These are phyloP conservation scores for Danionella cerebrum DNA, from an alignment of 2,113 vertebrate species.

Conservation along the genomic window DNA sequence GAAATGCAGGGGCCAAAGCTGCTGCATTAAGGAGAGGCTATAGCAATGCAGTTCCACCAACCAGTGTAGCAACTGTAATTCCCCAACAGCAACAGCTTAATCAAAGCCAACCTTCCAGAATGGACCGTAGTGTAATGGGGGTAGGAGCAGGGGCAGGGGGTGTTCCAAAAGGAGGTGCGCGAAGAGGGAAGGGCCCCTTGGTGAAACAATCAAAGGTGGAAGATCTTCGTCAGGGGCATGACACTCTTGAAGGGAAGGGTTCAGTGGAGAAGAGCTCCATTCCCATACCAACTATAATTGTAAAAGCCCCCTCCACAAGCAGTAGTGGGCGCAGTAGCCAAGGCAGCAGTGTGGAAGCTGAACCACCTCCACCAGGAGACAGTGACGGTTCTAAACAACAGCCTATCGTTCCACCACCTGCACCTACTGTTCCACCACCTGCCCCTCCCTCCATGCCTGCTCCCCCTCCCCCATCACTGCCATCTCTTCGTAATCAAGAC, in stretches of 20 bases:
- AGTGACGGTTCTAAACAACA: constrained; percentile 57
- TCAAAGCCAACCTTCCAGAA: constrained; percentile 59
- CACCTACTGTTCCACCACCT: constrained; percentile 73
- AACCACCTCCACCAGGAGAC: constrained; percentile 57
- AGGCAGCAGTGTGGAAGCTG: constrained; percentile 84
- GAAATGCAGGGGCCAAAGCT: constrained; percentile 47
- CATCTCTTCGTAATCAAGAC: constrained; percentile 62
- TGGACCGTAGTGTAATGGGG: constrained; percentile 50
- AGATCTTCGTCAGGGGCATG: constrained; percentile 61
- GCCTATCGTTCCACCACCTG: constrained; percentile 63
- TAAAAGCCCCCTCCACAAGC: constrained; percentile 89
- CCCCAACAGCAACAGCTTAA: constrained; percentile 60
- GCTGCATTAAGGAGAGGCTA: constrained; percentile 65
- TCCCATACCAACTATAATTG: constrained; percentile 87
- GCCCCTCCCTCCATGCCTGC: constrained; percentile 71
- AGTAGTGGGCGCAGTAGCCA: constrained; percentile 90
- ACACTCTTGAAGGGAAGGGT: constrained; percentile 52
- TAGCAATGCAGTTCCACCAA: constrained; percentile 59
- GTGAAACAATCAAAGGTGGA: constrained; percentile 91
- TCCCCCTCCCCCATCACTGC: constrained; percentile 60
- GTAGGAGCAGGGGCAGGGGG: constrained; percentile 53
- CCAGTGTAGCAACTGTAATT: constrained; percentile 60
- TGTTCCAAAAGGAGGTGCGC: constrained; percentile 56
- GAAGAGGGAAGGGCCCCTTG: constrained; percentile 78
- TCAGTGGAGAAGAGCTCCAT: constrained; percentile 82